Conservation (phyloP, 2,888 invertebrate species). For the Drosophila neotestacea region DNA sequence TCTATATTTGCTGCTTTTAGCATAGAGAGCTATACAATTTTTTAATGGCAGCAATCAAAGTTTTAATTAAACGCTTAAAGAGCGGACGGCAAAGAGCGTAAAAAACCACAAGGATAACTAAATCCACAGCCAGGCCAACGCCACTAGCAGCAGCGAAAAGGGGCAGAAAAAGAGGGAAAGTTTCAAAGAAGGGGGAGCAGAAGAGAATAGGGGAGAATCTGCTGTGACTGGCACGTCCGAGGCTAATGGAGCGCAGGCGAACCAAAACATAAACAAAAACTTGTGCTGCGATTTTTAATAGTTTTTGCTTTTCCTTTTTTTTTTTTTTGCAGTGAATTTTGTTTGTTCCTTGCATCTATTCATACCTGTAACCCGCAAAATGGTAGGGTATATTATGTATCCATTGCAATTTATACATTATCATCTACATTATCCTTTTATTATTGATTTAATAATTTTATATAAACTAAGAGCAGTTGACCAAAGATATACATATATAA, state of each 20-base stretch:
- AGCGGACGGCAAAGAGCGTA: constrained; percentile 38
- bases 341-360: constrained; percentile 10
- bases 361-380: too few species aligned
- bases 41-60: constrained; percentile 75
- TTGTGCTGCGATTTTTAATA: constrained; percentile 75
- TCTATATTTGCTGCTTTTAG: constrained; percentile 10
- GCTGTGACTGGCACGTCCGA: constrained; percentile 61
- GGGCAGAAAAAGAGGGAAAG: neutral
- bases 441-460: too few species aligned
- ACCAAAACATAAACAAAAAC: constrained; percentile 78
- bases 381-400: too few species aligned
- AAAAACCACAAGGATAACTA: constrained; percentile 55
- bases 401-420: too few species aligned
- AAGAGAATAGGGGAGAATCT: neutral
- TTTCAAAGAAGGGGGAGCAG: too few species aligned
- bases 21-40: constrained; percentile 49
- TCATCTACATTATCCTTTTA: too few species aligned
- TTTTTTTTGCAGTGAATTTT: constrained; percentile 6
- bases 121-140: constrained; percentile 38
- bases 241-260: constrained; percentile 74
- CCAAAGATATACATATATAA: too few species aligned
- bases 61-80: constrained; percentile 75
- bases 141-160: neutral
- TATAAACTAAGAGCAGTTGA: too few species aligned
- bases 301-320: constrained; percentile 48